Base-by-base conservation (phyloP, 1,140 invertebrate genomes). In the Zaprionus nigranus region DNA sequence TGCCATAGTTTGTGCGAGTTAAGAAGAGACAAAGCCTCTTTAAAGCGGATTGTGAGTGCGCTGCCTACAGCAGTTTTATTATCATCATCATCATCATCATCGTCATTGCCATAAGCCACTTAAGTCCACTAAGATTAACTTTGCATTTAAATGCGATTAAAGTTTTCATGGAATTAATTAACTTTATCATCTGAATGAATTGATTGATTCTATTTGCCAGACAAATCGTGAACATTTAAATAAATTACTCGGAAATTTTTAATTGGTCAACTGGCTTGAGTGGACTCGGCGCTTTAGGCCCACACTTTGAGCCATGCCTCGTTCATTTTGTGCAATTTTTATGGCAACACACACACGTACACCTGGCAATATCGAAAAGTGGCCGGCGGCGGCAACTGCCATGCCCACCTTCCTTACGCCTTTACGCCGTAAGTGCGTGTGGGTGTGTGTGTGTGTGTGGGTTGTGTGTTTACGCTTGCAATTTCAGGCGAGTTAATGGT, bases 401-500 rank as follows among this genome's bases (percentile, higher is more conserved):
- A 69, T 38, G 59, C 46, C 72, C 72, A 40, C 22, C 40, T 12
- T 0, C 2, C 26, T 36, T 46, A 13, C 22, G 6, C 22, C 7
- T 49, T 3, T 11, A 30, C 1, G 4, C 1, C 13, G 4, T 5
- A 30, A 7, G n/a, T 17, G 40, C 11, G 5, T 17, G 15, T 51
- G 24, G 30, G 30, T 30, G 20, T 56, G 34, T 26, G 6, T 17
- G 28, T 56, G 65, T n/a, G n/a, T n/a, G n/a, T n/a, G n/a, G n/a
- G n/a, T n/a, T 17, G 28, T 56, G 65, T 62, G 71, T 81, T 81
- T 65, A 71, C 67, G 64, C 63, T 68, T 81, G 82, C 82, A 81
- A 81, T 81, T 81, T 84, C 65, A 75, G 66, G 75, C 66, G 71
- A 78, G 63, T 78, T 86, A 86, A 85, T 86, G 81, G 75, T 59